phyloP scores from a whole-genome alignment of 2,888 invertebrate species.

The Caenorhabditis virilis region DNA sequence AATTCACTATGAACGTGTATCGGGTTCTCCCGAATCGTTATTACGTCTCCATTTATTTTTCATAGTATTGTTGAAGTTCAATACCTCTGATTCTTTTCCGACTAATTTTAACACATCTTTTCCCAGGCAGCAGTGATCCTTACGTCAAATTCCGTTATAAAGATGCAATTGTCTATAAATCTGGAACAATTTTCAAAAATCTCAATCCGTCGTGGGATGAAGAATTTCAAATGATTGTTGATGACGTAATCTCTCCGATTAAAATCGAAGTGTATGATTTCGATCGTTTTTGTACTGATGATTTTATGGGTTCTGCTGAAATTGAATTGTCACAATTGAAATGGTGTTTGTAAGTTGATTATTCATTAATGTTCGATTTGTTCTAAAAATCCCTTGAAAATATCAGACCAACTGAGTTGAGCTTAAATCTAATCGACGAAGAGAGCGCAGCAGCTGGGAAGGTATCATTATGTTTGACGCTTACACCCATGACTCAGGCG shows the following conservation, averaged over 20 bases:
- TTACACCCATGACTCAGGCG: constrained; percentile 25
- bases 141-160: constrained; percentile 67
- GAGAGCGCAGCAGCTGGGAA: constrained; percentile 71
- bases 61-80: no score
- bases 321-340: constrained; percentile 76
- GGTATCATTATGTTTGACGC: constrained; percentile 14
- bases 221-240: constrained; percentile 86
- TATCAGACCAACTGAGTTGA: constrained; percentile 76
- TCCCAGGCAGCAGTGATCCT: constrained; percentile 65
- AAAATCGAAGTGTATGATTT: constrained; percentile 93
- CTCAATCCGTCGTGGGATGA: constrained; percentile 99
- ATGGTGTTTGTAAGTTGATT: constrained; percentile 54
- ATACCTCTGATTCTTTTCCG: no score
- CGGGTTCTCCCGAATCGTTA: no score
- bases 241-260: constrained; percentile 83
- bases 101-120: no score
- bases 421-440: constrained; percentile 79
- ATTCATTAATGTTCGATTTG: no score
- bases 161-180: constrained; percentile 83
- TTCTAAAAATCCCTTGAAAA: neutral
- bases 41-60: no score
- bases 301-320: constrained; percentile 91
- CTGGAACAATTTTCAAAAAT: constrained; percentile 88
- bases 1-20: no score
- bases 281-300: constrained; percentile 89